Conservation (phyloP, 1,140 invertebrate species). For the Ceratoteleas bidentatus region DNA sequence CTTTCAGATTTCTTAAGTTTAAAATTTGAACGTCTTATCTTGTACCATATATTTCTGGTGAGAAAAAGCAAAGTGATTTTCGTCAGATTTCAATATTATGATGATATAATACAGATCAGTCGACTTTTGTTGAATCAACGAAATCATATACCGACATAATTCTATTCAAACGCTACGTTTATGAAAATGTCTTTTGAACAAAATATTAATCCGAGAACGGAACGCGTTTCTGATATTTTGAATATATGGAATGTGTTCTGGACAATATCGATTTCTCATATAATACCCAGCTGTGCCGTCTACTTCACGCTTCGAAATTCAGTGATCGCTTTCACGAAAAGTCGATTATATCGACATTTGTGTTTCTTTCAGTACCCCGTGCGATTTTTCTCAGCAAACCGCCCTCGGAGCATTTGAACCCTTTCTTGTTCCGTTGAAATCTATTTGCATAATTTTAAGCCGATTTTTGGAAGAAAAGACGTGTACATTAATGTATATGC, state of each 20-base stretch:
- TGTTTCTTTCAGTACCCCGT: slow-evolving; percentile 30
- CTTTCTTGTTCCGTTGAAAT: slow-evolving; percentile 11
- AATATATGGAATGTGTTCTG: slow-evolving; percentile 42
- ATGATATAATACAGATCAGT: slow-evolving; percentile 17
- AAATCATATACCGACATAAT: slow-evolving; percentile 22
- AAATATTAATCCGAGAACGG: slow-evolving; percentile 47
- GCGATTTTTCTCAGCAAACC: slow-evolving; percentile 39
- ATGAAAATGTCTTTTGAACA: slow-evolving; percentile 34
- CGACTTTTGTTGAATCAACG: slow-evolving; percentile 46
- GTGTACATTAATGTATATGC: too few relatives aligned
- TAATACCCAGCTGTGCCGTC: slow-evolving; percentile 49
- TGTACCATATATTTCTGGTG: too few relatives aligned
- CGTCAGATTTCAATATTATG: not conserved
- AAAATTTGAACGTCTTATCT: too few relatives aligned
- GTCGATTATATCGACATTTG: slow-evolving; percentile 63
- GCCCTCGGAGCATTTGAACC: slow-evolving; percentile 10
- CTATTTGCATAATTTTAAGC: too few relatives aligned
- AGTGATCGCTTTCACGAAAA: slow-evolving; percentile 52
- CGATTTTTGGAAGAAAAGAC: too few relatives aligned
- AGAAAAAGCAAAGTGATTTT: not conserved
- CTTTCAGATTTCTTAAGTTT: too few relatives aligned
- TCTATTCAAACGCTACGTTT: slow-evolving; percentile 20
- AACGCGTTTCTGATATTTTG: slow-evolving; percentile 36
- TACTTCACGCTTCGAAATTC: slow-evolving; percentile 45
- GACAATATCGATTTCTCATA: slow-evolving; percentile 46